phyloP scores from a whole-genome alignment of 2,113 vertebrate genomes.

The Atractosteus spatula region DNA sequence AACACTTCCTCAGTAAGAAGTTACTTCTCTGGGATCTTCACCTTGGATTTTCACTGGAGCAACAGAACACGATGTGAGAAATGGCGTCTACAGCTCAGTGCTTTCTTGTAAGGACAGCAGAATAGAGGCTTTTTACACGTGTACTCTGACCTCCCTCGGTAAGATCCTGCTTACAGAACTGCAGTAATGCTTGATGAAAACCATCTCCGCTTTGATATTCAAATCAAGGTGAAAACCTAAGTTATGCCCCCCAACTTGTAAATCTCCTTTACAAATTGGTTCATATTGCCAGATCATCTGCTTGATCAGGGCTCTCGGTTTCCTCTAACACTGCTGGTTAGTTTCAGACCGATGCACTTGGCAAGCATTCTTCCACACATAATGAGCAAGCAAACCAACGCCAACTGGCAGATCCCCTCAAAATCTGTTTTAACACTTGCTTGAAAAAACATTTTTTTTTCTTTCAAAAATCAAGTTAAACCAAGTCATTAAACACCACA shows the following conservation, averaged over 20 bases:
- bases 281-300: conserved; percentile 9
- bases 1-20: conserved; percentile 2
- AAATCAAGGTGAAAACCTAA: conserved; percentile 5
- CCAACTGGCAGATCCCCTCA: conserved; percentile 7
- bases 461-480: conserved; percentile 4
- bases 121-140: neutral
- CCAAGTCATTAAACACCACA: neutral
- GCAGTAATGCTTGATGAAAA: neutral
- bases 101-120: neutral
- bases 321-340: conserved; percentile 8
- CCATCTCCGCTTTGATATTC: neutral
- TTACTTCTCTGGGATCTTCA: neutral
- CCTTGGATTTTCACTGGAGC: neutral
- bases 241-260: neutral
- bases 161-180: neutral
- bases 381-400: conserved; percentile 1
- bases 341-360: neutral
- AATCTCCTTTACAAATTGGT: conserved; percentile 16
- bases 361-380: neutral
- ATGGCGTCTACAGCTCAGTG: neutral
- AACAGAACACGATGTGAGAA: neutral
- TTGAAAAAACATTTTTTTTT: neutral
- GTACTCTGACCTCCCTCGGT: neutral
- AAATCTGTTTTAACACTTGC: conserved; percentile 17
- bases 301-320: conserved; percentile 7